Evolutionary conservation across 1,140 invertebrate genomes (phyloP).

Genomic region (Drosophila orosa): DNA sequence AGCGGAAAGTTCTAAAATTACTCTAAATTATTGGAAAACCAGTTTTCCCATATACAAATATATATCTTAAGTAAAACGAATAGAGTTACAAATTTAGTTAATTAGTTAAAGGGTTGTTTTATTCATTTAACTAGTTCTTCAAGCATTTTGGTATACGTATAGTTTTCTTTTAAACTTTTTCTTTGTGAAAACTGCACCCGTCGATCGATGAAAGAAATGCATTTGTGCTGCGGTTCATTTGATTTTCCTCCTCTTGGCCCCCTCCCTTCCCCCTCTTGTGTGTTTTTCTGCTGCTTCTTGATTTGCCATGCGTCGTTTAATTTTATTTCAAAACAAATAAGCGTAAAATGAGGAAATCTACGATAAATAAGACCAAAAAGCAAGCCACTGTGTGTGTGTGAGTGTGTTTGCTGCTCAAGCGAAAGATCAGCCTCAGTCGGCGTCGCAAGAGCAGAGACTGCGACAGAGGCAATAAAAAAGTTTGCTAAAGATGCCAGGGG

Average conservation of each 20-base stretch:
- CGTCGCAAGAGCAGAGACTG: constrained; percentile 3
- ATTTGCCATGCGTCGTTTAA: constrained; percentile 74
- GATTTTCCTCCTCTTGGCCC: constrained; percentile 23
- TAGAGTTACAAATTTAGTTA: too few species aligned
- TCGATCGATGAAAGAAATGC: constrained; percentile 26
- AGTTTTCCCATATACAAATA: too few species aligned
- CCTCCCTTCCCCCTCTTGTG: constrained; percentile 1
- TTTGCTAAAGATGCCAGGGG: constrained; percentile 31
- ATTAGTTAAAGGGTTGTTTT: not conserved
- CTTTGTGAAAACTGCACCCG: not conserved
- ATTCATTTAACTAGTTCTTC: not conserved
- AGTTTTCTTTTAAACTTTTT: not conserved
- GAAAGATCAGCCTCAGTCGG: constrained; percentile 19
- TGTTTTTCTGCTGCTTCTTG: constrained; percentile 31
- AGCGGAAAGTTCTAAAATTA: too few species aligned
- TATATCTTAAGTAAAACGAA: too few species aligned
- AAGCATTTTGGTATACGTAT: too few species aligned
- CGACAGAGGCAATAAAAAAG: constrained; percentile 50
- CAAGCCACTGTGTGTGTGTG: constrained; percentile 40
- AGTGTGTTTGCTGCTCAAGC: constrained; percentile 43
- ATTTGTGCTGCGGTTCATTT: constrained; percentile 24
- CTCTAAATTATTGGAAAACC: too few species aligned
- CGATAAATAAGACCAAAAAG: constrained; percentile 75
- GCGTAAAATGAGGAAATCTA: constrained; percentile 73
- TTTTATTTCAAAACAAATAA: constrained; percentile 79